Evolutionary conservation across 2,113 vertebrate genomes (phyloP), one percentile per base, ranked within the genome.

Genomic region (Actenoides lindsayi): DNA sequence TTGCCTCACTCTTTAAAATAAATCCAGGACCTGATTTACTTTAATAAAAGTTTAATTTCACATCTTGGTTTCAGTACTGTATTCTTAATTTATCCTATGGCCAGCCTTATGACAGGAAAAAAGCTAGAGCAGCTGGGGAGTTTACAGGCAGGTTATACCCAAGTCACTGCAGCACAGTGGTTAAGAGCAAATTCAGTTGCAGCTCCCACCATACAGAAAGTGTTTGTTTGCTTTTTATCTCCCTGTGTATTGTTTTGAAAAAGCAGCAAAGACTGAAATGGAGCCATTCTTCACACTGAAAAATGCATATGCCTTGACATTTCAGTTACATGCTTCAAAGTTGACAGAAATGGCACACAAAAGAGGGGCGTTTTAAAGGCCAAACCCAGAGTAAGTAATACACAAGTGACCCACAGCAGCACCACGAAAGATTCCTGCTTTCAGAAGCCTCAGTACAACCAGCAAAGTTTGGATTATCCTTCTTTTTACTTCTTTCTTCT

Each of bases 21-120:
- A 97, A 97, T 94, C 92, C 90, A 85, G 67, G 84, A 77, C 82
- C 76, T 94, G 91, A 96, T 96, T 96, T 93, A 94, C 91, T 98
- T 97, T 97, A 85, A 97, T 97, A 93, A 97, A 97, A 97, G 39
- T 94, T 98, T 94, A 92, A 95, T 96, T 98, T 97, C 93, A 94
- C 93, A 71, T 96, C 91, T 96, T 95, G 94, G 85, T 96, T 97
- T 97, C 86, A 95, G 79, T 95, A 91, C 69, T 96, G 57, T 86
- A 91, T 89, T 96, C 75, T 93, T 96, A 95, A 97, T 98, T 97
- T 95, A 87, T 75, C 90, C 92, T 93, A 39, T 68, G 83, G 80
- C 83, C 92, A 93, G 42, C 67, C 57, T 95, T 94, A 69, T 5
- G 6, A 90, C 83, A 96, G 93, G 65, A 95, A 97, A 96, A 83